These are phyloP conservation scores for Scaptomyza hsui DNA, from an alignment of 1,140 invertebrate genomes.

Conservation along the genomic window DNA sequence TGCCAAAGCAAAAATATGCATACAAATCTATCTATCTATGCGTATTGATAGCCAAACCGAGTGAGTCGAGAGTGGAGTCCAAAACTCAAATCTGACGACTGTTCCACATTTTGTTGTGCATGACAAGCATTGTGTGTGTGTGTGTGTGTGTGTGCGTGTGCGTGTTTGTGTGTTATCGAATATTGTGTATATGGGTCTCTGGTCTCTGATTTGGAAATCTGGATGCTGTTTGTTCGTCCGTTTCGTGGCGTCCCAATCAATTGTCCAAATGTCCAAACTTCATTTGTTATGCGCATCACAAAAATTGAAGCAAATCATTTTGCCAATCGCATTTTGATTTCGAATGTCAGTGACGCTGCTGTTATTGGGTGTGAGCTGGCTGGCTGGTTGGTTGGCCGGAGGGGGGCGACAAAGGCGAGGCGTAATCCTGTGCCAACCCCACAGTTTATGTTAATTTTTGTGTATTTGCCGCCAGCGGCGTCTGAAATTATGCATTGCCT, in stretches of 20 bases:
- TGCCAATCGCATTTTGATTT: slow-evolving; percentile 82
- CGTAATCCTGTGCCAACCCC: slow-evolving; percentile 14
- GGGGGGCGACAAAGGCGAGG: background rate
- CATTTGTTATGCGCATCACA: slow-evolving; percentile 81
- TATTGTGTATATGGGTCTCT: slow-evolving; percentile 67
- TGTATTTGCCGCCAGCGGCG: slow-evolving; percentile 73
- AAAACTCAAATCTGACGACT: slow-evolving; percentile 71
- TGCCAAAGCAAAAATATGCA: slow-evolving; percentile 80
- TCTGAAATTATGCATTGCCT: slow-evolving; percentile 76
- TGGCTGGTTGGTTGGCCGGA: no score
- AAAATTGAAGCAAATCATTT: slow-evolving; percentile 82
- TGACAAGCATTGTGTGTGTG: slow-evolving; percentile 62
- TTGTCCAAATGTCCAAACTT: slow-evolving; percentile 81
- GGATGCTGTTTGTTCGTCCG: slow-evolving; percentile 41
- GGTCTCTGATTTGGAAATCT: slow-evolving; percentile 40
- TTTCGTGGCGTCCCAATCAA: slow-evolving; percentile 72
- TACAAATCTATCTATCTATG: slow-evolving; percentile 72
- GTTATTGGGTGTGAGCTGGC: slow-evolving; percentile 53
- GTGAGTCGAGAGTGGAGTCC: slow-evolving; percentile 38
- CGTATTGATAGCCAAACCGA: slow-evolving; percentile 60
- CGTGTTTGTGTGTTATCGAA: slow-evolving; percentile 45
- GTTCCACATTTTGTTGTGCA: slow-evolving; percentile 79
- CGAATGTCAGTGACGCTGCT: slow-evolving; percentile 67
- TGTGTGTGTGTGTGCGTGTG: slow-evolving; percentile 27
- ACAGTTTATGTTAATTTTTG: slow-evolving; percentile 76